Conservation (phyloP, 2,797 vertebrate species). For the Fistularia tabacaria region DNA sequence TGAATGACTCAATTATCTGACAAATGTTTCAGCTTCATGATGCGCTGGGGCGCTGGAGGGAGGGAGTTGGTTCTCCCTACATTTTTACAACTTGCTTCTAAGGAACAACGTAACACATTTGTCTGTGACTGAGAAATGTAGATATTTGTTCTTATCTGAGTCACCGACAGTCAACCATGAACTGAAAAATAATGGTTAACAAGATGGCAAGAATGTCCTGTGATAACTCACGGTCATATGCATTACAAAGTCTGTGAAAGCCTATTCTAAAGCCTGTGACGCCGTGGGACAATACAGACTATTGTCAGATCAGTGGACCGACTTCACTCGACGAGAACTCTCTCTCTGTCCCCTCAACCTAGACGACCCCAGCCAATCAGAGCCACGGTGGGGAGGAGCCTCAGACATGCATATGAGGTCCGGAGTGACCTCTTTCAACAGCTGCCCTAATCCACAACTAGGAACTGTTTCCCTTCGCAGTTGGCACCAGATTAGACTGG, state of each 20-base stretch:
- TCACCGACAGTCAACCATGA: background rate
- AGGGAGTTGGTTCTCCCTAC: too few species aligned
- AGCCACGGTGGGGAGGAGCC: conserved; percentile 35
- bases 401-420: conserved; percentile 50
- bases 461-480: conserved; percentile 56
- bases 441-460: conserved; percentile 67
- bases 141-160: too few species aligned
- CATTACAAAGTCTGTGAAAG: conserved; percentile 69
- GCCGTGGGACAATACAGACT: conserved; percentile 63
- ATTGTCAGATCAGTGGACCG: conserved; percentile 68
- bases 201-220: conserved; percentile 45
- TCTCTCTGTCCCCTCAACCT: conserved; percentile 53
- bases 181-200: conserved; percentile 14
- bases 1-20: too few species aligned
- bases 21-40: too few species aligned
- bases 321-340: conserved; percentile 61
- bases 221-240: conserved; percentile 57
- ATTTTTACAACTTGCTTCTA: conserved; percentile 1
- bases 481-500: conserved; percentile 53
- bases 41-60: too few species aligned
- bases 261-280: conserved; percentile 57
- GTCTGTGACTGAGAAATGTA: too few species aligned
- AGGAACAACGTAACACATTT: conserved; percentile 8
- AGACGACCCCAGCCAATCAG: conserved; percentile 50
- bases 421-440: conserved; percentile 64